phyloP scores from a whole-genome alignment of 2,888 invertebrate genomes.

The Entomobrya multifasciata region DNA sequence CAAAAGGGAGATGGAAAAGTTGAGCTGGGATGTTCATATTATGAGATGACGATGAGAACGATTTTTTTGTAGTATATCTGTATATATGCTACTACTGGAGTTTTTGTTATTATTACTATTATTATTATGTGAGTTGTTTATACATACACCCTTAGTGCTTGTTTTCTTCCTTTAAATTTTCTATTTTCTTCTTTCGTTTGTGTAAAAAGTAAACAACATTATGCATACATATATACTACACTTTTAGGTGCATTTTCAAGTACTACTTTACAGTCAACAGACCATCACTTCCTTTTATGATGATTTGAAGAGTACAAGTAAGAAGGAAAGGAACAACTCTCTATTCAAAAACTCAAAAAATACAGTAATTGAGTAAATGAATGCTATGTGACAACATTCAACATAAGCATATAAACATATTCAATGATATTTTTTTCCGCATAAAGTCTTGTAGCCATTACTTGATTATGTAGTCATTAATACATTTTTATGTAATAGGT shows the following conservation, averaged over 20 bases:
- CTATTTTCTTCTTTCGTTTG: slow-evolving; percentile 45
- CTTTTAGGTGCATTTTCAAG: slow-evolving; percentile 65
- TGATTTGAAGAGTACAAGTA: slow-evolving; percentile 29
- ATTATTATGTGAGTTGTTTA: slow-evolving; percentile 15
- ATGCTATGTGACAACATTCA: no score
- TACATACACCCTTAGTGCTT: not conserved
- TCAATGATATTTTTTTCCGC: no score
- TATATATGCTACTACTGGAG: not conserved
- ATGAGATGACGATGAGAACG: slow-evolving; percentile 30
- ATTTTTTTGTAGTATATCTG: slow-evolving; percentile 37
- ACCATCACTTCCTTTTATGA: slow-evolving; percentile 62
- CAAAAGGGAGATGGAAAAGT: slow-evolving; percentile 62
- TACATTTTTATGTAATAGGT: no score
- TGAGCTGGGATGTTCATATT: slow-evolving; percentile 45
- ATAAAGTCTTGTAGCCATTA: no score
- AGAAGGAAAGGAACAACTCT: not conserved
- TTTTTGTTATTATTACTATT: slow-evolving; percentile 41
- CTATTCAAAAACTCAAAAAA: no score
- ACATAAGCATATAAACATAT: no score
- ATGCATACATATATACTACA: slow-evolving; percentile 48
- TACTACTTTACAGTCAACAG: slow-evolving; percentile 68
- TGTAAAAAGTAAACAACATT: slow-evolving; percentile 59
- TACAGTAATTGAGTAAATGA: no score
- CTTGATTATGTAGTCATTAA: no score
- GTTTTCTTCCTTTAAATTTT: slow-evolving; percentile 44